Conservation (phyloP, 2,113 vertebrate genomes). For the Macrotus californicus region DNA sequence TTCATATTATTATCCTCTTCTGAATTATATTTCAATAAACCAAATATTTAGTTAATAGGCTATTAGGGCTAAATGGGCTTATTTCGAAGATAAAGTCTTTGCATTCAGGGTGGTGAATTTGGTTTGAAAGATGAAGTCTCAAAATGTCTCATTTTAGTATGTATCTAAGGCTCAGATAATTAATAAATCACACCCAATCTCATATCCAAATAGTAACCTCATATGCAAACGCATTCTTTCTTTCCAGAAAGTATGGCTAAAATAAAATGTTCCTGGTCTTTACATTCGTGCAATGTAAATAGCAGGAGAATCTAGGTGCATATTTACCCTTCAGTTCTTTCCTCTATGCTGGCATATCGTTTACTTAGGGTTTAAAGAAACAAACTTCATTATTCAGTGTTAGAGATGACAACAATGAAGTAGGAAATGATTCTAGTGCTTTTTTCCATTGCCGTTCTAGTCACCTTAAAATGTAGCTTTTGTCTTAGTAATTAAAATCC, state of each 20-base stretch:
- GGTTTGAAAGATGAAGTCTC: neutral
- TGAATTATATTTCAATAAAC: neutral
- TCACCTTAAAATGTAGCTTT: neutral
- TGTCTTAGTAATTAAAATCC: neutral
- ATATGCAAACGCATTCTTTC: neutral
- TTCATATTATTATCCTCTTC: neutral
- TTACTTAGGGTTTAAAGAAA: neutral
- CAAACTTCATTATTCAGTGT: neutral
- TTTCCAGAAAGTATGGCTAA: neutral
- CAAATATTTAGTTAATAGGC: neutral
- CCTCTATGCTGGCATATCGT: neutral
- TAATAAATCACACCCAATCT: neutral
- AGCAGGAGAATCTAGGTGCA: neutral
- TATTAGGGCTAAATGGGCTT: neutral
- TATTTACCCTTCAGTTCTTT: neutral
- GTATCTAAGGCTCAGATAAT: neutral
- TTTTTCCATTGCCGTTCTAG: neutral
- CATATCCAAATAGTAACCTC: neutral
- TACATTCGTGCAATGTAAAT: neutral
- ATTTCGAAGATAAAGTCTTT: neutral
- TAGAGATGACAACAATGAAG: neutral
- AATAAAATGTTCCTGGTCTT: neutral
- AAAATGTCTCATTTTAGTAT: neutral
- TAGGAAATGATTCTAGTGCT: neutral
- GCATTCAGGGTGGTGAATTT: neutral